Conservation (phyloP, 1,140 invertebrate genomes). For the Bombus pascuorum region DNA sequence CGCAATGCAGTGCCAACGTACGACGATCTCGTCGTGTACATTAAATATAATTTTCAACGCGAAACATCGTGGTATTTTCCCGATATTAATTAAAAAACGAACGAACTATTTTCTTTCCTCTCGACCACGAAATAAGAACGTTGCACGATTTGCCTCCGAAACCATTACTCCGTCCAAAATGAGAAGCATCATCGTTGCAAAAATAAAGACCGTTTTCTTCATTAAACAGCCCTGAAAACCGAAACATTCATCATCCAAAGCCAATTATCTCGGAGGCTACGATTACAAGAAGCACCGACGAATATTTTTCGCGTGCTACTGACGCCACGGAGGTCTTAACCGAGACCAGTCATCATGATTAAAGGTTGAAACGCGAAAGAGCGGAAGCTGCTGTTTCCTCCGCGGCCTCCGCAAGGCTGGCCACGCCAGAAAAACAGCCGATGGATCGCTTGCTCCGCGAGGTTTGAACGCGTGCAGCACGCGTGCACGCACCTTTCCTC, state of each 20-base stretch:
- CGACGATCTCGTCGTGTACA: no score
- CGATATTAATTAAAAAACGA: no score
- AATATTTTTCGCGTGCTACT: slow-evolving; percentile 4
- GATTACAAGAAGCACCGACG: background rate
- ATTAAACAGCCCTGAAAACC: background rate
- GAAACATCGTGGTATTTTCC: no score
- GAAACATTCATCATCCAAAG: background rate
- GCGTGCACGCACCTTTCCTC: slow-evolving; percentile 39
- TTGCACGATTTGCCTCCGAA: background rate
- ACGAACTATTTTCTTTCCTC: no score
- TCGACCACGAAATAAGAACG: no score
- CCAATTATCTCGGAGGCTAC: background rate
- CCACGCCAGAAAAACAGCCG: slow-evolving; percentile 6
- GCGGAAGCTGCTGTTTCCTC: slow-evolving; percentile 61
- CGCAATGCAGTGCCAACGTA: no score
- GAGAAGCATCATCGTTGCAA: no score
- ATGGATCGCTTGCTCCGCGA: background rate
- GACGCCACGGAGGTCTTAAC: background rate
- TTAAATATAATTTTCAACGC: no score
- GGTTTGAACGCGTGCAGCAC: slow-evolving; percentile 33
- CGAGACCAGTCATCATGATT: slow-evolving; percentile 16
- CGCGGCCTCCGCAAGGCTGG: slow-evolving; percentile 60
- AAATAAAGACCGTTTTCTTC: background rate
- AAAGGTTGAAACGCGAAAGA: slow-evolving; percentile 59
- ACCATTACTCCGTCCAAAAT: background rate